Evolutionary conservation across 2,888 invertebrate species (phyloP).

Genomic region (Carabus problematicus): DNA sequence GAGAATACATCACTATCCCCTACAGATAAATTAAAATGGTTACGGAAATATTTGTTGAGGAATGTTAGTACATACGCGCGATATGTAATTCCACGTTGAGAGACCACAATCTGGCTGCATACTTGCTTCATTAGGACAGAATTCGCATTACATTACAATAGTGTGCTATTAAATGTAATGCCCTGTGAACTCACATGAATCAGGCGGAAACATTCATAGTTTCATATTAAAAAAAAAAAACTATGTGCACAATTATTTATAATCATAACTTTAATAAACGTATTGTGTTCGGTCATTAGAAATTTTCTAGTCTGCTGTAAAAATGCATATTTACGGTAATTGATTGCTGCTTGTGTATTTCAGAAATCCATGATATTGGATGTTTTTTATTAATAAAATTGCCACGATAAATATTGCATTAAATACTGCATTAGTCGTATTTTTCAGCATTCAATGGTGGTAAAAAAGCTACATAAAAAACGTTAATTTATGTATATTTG

Average conservation of each 20-base stretch:
- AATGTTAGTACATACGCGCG: not conserved
- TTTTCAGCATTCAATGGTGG: too few relatives aligned
- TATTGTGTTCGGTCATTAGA: not conserved
- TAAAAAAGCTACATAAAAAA: too few relatives aligned
- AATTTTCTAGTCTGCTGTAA: not conserved
- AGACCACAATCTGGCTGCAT: not conserved
- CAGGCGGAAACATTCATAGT: constrained; percentile 1
- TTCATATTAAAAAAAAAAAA: constrained; percentile 6
- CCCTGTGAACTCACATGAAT: constrained; percentile 5
- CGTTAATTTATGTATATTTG: too few relatives aligned
- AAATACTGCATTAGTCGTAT: too few relatives aligned
- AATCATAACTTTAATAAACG: not conserved
- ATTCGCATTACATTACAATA: constrained; percentile 1
- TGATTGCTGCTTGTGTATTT: too few relatives aligned
- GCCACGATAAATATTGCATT: too few relatives aligned
- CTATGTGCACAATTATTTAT: not conserved
- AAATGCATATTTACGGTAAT: not conserved
- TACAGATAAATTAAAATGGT: too few relatives aligned
- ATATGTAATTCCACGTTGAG: not conserved
- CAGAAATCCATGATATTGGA: too few relatives aligned
- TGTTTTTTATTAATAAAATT: too few relatives aligned
- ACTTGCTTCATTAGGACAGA: not conserved
- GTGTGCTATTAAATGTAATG: not conserved
- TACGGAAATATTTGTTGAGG: too few relatives aligned
- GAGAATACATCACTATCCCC: too few relatives aligned